Conservation (phyloP, 2,888 invertebrate genomes). For the Acanthosepion pharaonis region DNA sequence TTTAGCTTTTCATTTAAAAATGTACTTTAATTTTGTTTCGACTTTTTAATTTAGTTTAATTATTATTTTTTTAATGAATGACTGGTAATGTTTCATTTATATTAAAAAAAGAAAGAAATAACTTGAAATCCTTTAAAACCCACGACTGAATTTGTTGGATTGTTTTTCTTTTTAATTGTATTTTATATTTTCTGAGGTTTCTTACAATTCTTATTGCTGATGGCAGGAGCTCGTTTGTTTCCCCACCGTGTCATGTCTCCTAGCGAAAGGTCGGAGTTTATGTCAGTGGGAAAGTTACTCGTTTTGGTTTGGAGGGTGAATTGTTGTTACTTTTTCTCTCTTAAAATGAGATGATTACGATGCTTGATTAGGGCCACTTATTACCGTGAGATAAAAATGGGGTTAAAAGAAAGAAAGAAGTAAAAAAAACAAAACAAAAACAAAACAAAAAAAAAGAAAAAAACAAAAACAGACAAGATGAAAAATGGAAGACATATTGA, state of each 20-base stretch:
- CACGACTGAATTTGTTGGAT: no score
- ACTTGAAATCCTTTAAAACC: no score
- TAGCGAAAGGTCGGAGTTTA: background rate
- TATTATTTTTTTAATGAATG: no score
- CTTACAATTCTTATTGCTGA: background rate
- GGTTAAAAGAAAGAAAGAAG: background rate
- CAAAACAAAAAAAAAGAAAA: background rate
- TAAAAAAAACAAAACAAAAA: background rate
- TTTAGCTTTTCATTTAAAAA: no score
- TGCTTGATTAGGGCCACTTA: background rate
- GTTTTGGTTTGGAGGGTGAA: background rate
- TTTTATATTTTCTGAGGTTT: background rate
- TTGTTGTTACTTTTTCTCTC: no score
- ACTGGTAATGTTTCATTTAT: no score
- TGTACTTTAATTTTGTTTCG: no score
- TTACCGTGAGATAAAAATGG: background rate
- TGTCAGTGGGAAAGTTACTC: background rate
- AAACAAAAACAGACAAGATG: background rate
- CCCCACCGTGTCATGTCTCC: background rate
- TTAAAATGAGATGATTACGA: background rate
- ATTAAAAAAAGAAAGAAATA: no score
- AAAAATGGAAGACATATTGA: background rate
- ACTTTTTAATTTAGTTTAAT: no score
- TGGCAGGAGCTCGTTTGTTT: background rate
- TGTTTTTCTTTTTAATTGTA: no score